Base-by-base conservation (phyloP, 2,113 vertebrate genomes). In the Gnathonemus echidnorhynchus region DNA sequence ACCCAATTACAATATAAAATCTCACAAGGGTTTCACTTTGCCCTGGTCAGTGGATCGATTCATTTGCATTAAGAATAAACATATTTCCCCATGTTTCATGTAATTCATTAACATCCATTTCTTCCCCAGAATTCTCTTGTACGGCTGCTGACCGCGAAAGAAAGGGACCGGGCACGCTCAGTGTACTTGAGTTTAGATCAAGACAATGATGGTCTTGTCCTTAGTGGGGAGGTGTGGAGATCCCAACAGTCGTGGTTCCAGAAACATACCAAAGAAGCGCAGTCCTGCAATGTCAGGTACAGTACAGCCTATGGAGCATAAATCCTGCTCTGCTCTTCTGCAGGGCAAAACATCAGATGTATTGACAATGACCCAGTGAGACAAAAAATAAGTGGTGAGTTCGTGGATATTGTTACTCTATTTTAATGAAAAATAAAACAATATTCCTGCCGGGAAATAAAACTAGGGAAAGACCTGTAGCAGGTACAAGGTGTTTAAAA, bases 241-340 rank as follows among this genome's bases (percentile, higher is more conserved):
- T 96, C 96, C 50, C 97, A 95, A 92, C 95, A 97, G 86, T 91
- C 95, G 52, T 99, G 98, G 98, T 99, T 98, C 94, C 95, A 95
- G 90, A 98, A 98, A 93, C 96, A 93, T 91, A 97, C 93, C 52
- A 95, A 96, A 93, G 97, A 98, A 91, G 93, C 95, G 0, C 94
- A 96, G 11, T 98, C 98, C 89, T 99, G 98, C 95, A 98, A 95
- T 0, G 97, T 99, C 95, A 99, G 98, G 98, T 97, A 85, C 3
- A 42, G 83, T 48, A 85, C 39, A 46, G 39, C 45, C 13, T 45
- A 91, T 86, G 46, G n/a, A 42, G 10, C n/a, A 45, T n/a, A 89
- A 49, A 39, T 89, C 88, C 31, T n/a, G 45, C 45, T 46, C 17
- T 21, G 19, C 42, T 86, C 39, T 27, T 49, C 21, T 86, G 9